These are phyloP conservation scores for Achatina immaculata DNA, from an alignment of 1,140 invertebrate species.

Conservation along the genomic window DNA sequence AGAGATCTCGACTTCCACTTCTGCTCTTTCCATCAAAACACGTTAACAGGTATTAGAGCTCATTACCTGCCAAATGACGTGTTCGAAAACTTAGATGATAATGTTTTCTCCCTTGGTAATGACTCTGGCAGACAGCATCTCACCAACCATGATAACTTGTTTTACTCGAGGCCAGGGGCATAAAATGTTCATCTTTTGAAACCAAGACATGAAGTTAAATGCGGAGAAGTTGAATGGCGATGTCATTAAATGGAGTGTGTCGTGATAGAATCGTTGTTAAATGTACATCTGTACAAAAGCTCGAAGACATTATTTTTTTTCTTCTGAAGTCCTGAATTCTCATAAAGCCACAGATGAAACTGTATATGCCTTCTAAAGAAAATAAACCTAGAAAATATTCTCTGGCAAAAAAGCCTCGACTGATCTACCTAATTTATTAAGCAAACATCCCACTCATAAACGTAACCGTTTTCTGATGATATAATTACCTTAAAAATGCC, in stretches of 20 bases:
- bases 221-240: not conserved
- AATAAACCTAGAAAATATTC: not conserved
- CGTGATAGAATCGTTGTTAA: not conserved
- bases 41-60: conserved; percentile 5
- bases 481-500: not conserved
- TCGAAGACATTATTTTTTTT: not conserved
- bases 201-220: not conserved
- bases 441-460: not conserved
- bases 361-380: not conserved
- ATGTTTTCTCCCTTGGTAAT: not conserved
- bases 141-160: not conserved
- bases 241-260: not conserved
- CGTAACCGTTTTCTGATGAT: no score
- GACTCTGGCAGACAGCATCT: not conserved
- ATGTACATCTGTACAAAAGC: not conserved
- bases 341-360: not conserved
- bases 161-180: not conserved
- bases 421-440: not conserved
- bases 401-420: not conserved
- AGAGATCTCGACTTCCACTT: not conserved
- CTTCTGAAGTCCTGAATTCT: no score
- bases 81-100: conserved; percentile 19
- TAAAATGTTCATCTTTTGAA: not conserved
- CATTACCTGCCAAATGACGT: conserved; percentile 24
- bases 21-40: not conserved